Conservation (phyloP, 2,797 vertebrate species). For the Parambassis ranga region DNA sequence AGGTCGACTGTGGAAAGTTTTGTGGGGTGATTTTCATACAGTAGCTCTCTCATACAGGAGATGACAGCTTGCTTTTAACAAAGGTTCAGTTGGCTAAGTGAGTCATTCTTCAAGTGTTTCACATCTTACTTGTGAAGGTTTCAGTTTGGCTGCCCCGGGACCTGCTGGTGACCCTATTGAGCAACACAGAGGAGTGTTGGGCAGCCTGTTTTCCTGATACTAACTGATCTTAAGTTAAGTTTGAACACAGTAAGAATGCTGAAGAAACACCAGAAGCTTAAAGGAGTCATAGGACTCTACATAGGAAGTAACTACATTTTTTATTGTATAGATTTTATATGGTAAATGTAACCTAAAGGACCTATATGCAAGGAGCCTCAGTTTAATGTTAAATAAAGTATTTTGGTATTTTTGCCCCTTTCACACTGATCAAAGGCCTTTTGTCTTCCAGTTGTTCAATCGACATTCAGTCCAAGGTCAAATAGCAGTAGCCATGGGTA, state of each 20-base stretch:
- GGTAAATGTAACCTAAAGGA: too few relatives aligned
- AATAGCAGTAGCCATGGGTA: too few relatives aligned
- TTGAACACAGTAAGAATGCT: background rate
- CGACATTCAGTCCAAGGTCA: too few relatives aligned
- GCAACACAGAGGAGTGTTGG: constrained; percentile 3
- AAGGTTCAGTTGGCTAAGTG: constrained; percentile 47
- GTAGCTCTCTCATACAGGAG: constrained; percentile 29
- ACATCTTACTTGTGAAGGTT: constrained; percentile 33
- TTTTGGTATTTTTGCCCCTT: too few relatives aligned
- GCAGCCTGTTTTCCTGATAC: background rate
- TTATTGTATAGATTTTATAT: too few relatives aligned
- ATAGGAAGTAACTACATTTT: too few relatives aligned
- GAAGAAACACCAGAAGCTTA: background rate
- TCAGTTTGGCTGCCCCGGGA: constrained; percentile 42
- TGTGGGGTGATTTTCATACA: constrained; percentile 42
- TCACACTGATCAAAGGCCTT: too few relatives aligned
- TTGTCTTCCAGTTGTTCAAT: too few relatives aligned
- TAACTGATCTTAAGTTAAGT: background rate
- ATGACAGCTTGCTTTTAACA: constrained; percentile 51
- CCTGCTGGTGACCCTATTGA: constrained; percentile 41
- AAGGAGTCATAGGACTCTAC: too few relatives aligned
- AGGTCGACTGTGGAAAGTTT: constrained; percentile 29
- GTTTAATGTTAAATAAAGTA: too few relatives aligned
- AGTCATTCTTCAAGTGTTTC: constrained; percentile 52
- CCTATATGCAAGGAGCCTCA: too few relatives aligned